These are phyloP conservation scores for Okapia johnstoni DNA, from an alignment of 2,113 vertebrate species.

Conservation along the genomic window DNA sequence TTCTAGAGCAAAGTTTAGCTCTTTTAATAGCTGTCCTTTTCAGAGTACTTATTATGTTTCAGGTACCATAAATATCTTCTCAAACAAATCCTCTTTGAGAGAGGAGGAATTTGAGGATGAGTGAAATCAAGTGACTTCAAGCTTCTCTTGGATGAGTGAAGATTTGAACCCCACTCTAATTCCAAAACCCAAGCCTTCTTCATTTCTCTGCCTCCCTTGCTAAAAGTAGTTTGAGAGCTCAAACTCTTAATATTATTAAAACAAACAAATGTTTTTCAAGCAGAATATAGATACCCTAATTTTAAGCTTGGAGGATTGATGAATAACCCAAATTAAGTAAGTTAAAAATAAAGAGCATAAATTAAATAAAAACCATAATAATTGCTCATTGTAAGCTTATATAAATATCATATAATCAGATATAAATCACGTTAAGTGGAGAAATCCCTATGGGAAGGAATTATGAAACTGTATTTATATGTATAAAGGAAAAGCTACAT, in stretches of 20 bases:
- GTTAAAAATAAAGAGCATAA: conserved; percentile 38
- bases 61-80: not conserved
- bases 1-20: not conserved
- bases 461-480: not conserved
- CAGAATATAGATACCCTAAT: not conserved
- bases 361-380: conserved; percentile 13
- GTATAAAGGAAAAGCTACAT: not conserved
- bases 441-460: not conserved
- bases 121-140: not conserved
- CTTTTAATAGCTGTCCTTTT: not conserved
- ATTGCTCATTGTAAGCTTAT: not conserved
- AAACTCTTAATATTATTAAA: not conserved
- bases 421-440: not conserved
- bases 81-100: not conserved
- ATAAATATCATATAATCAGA: conserved; percentile 19
- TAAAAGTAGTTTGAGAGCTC: not conserved
- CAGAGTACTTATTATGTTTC: not conserved
- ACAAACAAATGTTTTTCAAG: not conserved
- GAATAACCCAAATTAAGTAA: not conserved
- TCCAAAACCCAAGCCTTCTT: not conserved
- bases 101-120: not conserved
- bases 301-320: not conserved
- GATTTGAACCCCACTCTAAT: not conserved
- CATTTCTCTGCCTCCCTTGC: not conserved
- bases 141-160: not conserved